A percentile compares a stretch with the other conserved stretches of the same genome.
Conservation (phyloP, 2,888 invertebrate species). For the Neoitamus cyanurus region DNA sequence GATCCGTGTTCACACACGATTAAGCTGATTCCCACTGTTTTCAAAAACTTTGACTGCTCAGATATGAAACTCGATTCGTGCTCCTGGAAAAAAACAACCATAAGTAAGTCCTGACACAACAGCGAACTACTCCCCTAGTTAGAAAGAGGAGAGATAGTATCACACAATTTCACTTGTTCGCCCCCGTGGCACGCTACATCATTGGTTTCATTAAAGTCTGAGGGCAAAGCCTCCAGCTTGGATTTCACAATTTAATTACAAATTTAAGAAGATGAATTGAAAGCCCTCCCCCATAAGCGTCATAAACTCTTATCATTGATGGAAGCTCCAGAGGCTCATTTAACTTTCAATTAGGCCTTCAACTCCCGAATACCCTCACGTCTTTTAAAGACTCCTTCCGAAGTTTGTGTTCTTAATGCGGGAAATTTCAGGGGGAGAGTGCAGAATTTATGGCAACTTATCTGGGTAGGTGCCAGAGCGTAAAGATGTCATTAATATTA, state of each 20-base stretch:
- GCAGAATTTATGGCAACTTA: not conserved
- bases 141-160: not conserved
- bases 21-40: not conserved
- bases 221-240: conserved; percentile 1
- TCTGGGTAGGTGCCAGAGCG: not conserved
- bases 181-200: not conserved
- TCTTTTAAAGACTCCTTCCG: not conserved
- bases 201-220: not conserved
- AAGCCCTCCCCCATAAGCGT: conserved; percentile 1
- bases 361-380: not conserved
- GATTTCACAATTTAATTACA: conserved; percentile 8
- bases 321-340: conserved; percentile 20
- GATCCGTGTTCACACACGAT: not conserved
- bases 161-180: not conserved
- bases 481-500: conserved; percentile 1
- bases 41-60: not conserved
- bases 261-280: conserved; percentile 16
- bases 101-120: not conserved
- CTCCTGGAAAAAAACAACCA: not conserved
- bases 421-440: not conserved
- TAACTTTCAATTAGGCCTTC: conserved; percentile 27
- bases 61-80: not conserved
- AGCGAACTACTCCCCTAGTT: not conserved
- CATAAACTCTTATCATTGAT: conserved; percentile 9
- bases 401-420: conserved; percentile 8